Evolutionary conservation across 2,797 vertebrate species (phyloP).

Genomic region (Gobionotothen gibberifrons): DNA sequence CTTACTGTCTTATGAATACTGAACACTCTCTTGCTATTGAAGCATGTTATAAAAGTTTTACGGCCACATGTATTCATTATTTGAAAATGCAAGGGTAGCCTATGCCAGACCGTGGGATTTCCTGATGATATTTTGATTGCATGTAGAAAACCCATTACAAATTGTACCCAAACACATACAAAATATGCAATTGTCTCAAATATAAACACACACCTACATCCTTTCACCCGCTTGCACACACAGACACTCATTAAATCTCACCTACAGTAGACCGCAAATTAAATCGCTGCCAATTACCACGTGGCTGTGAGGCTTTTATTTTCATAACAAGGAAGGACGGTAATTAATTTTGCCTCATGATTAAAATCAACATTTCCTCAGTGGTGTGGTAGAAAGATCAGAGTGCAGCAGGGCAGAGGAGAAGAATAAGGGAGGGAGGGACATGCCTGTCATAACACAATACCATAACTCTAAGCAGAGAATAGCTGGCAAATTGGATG

Average conservation of each 20-base stretch:
- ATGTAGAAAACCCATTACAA: not conserved
- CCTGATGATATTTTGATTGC: constrained; percentile 9
- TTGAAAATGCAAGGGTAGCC: constrained; percentile 31
- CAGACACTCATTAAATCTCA: constrained; percentile 20
- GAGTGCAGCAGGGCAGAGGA: constrained; percentile 33
- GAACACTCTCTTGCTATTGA: constrained; percentile 28
- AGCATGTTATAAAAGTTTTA: constrained; percentile 40
- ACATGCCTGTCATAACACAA: constrained; percentile 29
- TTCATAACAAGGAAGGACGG: constrained; percentile 64
- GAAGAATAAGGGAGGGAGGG: not conserved
- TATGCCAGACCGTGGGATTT: constrained; percentile 17
- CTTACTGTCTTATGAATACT: constrained; percentile 46
- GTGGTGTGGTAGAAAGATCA: constrained; percentile 52
- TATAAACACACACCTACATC: not conserved
- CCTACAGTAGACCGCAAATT: constrained; percentile 37
- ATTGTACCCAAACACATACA: not conserved
- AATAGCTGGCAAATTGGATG: constrained; percentile 37
- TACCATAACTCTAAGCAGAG: constrained; percentile 30
- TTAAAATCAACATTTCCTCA: constrained; percentile 66
- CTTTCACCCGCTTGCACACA: not conserved
- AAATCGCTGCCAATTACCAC: constrained; percentile 55
- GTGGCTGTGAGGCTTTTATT: constrained; percentile 61
- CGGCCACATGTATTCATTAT: constrained; percentile 28
- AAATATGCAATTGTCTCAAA: not conserved
- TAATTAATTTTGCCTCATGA: constrained; percentile 67